Conservation (phyloP, 2,888 invertebrate species). For the Hypomecis punctinalis region DNA sequence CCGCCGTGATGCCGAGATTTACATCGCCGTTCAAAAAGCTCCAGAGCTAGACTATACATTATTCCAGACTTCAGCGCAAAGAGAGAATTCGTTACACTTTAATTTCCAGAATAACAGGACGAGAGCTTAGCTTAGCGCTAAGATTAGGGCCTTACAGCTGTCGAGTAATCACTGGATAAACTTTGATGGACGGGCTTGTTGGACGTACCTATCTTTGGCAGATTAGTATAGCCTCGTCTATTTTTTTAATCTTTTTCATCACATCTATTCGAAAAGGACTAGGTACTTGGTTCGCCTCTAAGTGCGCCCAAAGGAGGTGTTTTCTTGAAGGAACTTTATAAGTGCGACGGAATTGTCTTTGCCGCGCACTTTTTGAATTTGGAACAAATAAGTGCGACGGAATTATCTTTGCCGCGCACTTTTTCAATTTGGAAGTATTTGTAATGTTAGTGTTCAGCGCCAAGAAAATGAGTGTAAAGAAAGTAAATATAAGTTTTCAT, state of each 20-base stretch:
- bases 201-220: conserved; percentile 1
- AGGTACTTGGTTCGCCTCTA: too few relatives aligned
- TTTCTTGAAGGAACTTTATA: too few relatives aligned
- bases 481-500: too few relatives aligned
- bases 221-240: not conserved
- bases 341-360: too few relatives aligned
- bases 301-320: too few relatives aligned
- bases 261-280: too few relatives aligned
- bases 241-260: conserved; percentile 1
- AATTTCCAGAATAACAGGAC: conserved; percentile 22
- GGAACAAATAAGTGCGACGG: too few relatives aligned
- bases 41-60: conserved; percentile 24
- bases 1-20: conserved; percentile 10
- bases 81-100: conserved; percentile 32
- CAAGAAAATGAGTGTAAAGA: too few relatives aligned
- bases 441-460: too few relatives aligned
- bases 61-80: conserved; percentile 26
- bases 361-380: too few relatives aligned
- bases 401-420: too few relatives aligned
- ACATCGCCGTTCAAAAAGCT: conserved; percentile 23
- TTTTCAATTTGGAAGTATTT: too few relatives aligned
- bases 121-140: conserved; percentile 11
- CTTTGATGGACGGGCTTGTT: conserved; percentile 15
- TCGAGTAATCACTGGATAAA: conserved; percentile 17
- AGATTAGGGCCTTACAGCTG: conserved; percentile 16